Percentiles rank a stretch among this genome's conserved stretches.
Evolutionary conservation across 2,888 invertebrate species (phyloP).

Genomic region (Aproaerema taeniolella): DNA sequence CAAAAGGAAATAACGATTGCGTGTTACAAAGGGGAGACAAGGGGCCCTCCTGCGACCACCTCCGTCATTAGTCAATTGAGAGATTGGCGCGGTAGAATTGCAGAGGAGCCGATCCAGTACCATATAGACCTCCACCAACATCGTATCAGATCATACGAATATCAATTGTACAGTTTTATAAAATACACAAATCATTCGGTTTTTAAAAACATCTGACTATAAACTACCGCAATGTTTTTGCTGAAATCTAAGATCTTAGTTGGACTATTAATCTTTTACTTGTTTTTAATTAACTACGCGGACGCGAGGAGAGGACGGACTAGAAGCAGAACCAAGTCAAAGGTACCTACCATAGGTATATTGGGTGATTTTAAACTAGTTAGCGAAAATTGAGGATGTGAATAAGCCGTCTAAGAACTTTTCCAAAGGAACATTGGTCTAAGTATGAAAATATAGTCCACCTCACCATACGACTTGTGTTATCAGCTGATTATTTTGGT

Average conservation of each 20-base stretch:
- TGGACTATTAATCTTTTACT: conserved; percentile 37
- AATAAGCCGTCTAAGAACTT: too few relatives aligned
- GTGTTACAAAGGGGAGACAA: conserved; percentile 55
- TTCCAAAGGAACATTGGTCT: too few relatives aligned
- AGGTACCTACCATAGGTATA: conserved; percentile 77
- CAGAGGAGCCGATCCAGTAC: conserved; percentile 35
- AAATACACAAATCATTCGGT: too few relatives aligned
- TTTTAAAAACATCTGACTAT: too few relatives aligned
- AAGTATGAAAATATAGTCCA: too few relatives aligned
- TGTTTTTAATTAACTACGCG: conserved; percentile 37
- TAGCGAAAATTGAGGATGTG: too few relatives aligned
- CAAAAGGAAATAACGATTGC: conserved; percentile 55
- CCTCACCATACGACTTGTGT: too few relatives aligned
- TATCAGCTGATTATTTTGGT: too few relatives aligned
- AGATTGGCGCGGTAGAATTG: conserved; percentile 54
- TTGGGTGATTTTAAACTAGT: too few relatives aligned
- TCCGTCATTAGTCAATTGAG: conserved; percentile 68
- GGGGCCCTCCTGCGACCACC: conserved; percentile 59
- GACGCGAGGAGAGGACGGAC: conserved; percentile 82
- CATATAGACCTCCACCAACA: conserved; percentile 27
- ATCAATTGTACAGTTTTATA: too few relatives aligned
- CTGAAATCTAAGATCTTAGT: conserved; percentile 36
- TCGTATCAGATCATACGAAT: background rate
- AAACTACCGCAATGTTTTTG: conserved; percentile 44
- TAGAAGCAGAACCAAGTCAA: conserved; percentile 85